A percentile compares a stretch with the other conserved stretches of the same genome.
Conservation (phyloP, 2,113 vertebrate species). For the Scomber scombrus region DNA sequence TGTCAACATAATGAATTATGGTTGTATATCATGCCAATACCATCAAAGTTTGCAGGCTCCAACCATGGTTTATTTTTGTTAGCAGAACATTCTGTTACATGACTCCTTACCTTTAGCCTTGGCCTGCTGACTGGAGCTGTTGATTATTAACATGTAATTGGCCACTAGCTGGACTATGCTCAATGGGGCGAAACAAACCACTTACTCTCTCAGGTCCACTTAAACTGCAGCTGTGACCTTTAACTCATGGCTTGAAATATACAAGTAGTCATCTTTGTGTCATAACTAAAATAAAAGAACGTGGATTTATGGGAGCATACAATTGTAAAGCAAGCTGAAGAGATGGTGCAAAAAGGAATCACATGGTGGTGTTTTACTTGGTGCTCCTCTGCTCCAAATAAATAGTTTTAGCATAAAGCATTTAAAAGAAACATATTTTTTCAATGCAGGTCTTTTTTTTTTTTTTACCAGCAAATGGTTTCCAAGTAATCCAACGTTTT, state of each 20-base stretch:
- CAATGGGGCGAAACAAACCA: conserved; percentile 68
- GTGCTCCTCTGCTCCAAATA: not conserved
- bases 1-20: not conserved
- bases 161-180: conserved; percentile 59
- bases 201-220: conserved; percentile 47
- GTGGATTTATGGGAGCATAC: conserved; percentile 33
- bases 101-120: conserved; percentile 34
- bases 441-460: not conserved
- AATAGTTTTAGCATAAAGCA: not conserved
- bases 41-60: not conserved
- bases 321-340: not conserved
- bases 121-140: conserved; percentile 66
- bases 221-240: conserved; percentile 81
- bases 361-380: not conserved
- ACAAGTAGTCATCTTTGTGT: conserved; percentile 52
- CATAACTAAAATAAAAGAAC: conserved; percentile 27
- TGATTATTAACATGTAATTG: conserved; percentile 81
- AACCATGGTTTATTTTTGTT: conserved; percentile 25
- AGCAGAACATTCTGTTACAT: conserved; percentile 40
- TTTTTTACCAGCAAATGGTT: not conserved
- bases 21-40: not conserved
- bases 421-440: not conserved
- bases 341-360: not conserved
- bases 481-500: not conserved
- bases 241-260: conserved; percentile 54